A percentile compares a stretch with the other conserved stretches of the same genome.
Evolutionary conservation across 2,888 invertebrate genomes (phyloP).

Genomic region (Drosophila mimetica): DNA sequence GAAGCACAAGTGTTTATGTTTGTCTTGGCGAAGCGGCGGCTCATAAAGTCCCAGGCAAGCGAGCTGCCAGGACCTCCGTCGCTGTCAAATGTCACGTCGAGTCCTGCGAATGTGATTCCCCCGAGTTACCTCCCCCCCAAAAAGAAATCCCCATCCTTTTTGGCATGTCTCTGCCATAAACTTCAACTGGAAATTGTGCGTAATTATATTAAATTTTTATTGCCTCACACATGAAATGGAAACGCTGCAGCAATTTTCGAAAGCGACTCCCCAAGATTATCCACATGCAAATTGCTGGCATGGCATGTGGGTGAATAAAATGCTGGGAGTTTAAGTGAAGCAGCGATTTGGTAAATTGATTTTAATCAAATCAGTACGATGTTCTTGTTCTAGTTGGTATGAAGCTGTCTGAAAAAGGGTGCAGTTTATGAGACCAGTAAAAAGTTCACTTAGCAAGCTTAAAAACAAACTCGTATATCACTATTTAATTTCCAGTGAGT

Average conservation of each 20-base stretch:
- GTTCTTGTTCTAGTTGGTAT: background rate
- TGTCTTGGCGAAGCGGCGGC: conserved; percentile 72
- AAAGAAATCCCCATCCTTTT: background rate
- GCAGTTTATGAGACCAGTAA: background rate
- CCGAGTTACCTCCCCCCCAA: background rate
- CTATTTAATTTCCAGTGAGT: background rate
- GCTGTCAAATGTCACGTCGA: conserved; percentile 48
- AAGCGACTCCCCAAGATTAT: conserved; percentile 31
- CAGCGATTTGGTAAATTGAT: conserved; percentile 31
- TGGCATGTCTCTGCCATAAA: conserved; percentile 62
- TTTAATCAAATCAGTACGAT: conserved; percentile 29
- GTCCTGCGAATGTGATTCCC: conserved; percentile 27
- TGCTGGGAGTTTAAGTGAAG: background rate
- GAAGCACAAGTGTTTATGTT: conserved; percentile 74
- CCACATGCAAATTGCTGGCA: conserved; percentile 38
- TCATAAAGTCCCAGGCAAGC: conserved; percentile 64
- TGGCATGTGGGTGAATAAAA: conserved; percentile 23
- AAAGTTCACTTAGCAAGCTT: background rate
- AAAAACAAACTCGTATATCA: background rate
- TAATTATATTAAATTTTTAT: conserved; percentile 80
- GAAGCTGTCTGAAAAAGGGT: background rate
- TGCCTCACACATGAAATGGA: conserved; percentile 63
- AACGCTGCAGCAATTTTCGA: conserved; percentile 60
- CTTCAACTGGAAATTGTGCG: conserved; percentile 76
- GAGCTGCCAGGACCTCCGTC: conserved; percentile 38